Percentiles rank a stretch among this genome's conserved stretches.
These are phyloP conservation scores for Epinephelus malabaricus DNA, from an alignment of 2,797 vertebrate species.

Conservation along the genomic window DNA sequence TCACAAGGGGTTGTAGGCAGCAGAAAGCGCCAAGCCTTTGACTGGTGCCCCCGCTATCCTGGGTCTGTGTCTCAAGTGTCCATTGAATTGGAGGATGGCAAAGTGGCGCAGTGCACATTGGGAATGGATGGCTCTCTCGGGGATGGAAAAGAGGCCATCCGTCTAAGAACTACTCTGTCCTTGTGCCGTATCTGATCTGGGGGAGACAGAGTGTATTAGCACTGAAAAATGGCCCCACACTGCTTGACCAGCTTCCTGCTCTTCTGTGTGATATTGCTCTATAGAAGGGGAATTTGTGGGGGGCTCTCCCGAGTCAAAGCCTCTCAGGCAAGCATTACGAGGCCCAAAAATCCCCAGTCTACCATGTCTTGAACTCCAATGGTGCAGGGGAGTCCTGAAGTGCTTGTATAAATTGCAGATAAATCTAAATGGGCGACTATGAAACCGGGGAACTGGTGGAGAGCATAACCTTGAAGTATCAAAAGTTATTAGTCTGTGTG, in stretches of 20 bases:
- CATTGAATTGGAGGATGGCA: constrained; percentile 69
- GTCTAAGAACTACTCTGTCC: constrained; percentile 80
- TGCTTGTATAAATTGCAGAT: constrained; percentile 67
- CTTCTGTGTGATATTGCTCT: constrained; percentile 74
- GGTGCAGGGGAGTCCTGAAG: constrained; percentile 54
- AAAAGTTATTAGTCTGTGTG: constrained; percentile 61
- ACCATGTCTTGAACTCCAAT: constrained; percentile 47
- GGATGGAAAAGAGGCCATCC: constrained; percentile 77
- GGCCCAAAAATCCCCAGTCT: constrained; percentile 49
- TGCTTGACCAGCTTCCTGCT: constrained; percentile 76
- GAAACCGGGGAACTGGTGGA: constrained; percentile 52
- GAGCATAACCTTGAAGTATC: constrained; percentile 62
- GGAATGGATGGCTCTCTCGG: constrained; percentile 77
- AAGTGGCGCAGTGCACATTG: constrained; percentile 71
- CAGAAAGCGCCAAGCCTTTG: constrained; percentile 41
- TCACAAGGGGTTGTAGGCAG: constrained; percentile 28
- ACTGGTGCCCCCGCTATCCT: constrained; percentile 57
- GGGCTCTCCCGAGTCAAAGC: constrained; percentile 55
- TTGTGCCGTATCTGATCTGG: constrained; percentile 82
- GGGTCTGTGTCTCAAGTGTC: constrained; percentile 70
- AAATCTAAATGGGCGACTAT: constrained; percentile 65
- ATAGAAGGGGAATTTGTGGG: constrained; percentile 61
- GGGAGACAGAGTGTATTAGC: constrained; percentile 84
- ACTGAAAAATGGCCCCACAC: constrained; percentile 79
- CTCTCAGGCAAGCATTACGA: constrained; percentile 66